Percentiles rank a stretch among this genome's conserved stretches.
Conservation (phyloP, 2,888 invertebrate genomes). For the Amblyteles armatorius region DNA sequence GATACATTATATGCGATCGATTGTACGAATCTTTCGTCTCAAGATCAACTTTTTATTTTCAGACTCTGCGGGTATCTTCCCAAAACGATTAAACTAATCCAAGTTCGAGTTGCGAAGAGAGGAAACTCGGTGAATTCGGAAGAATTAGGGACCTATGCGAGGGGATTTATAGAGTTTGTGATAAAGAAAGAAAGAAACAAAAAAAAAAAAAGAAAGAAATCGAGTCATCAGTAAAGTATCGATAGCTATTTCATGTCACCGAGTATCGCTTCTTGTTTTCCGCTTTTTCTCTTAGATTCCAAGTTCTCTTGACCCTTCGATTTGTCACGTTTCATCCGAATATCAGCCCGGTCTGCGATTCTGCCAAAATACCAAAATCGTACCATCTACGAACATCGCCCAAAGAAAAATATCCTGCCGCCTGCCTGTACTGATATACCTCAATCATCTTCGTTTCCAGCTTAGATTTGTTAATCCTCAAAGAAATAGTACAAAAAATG, state of each 20-base stretch:
- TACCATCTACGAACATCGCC: conserved; percentile 8
- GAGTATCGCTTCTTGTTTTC: conserved; percentile 44
- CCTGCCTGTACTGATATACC: conserved; percentile 22
- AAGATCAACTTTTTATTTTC: conserved; percentile 44
- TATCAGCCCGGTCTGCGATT: conserved; percentile 17
- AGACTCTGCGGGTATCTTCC: conserved; percentile 48
- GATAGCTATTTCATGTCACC: conserved; percentile 31
- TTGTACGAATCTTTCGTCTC: neutral
- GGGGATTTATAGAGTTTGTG: conserved; percentile 14
- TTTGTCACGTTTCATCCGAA: conserved; percentile 46
- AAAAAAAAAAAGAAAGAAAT: conserved; percentile 19
- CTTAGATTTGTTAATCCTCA: conserved; percentile 95
- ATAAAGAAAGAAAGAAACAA: conserved; percentile 34
- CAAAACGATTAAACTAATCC: conserved; percentile 32
- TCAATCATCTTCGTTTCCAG: conserved; percentile 84
- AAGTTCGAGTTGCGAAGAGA: conserved; percentile 45
- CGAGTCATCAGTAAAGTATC: conserved; percentile 44
- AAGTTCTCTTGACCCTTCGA: conserved; percentile 68
- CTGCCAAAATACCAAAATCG: conserved; percentile 11
- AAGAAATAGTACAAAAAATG: conserved; percentile 99
- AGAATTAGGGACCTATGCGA: conserved; percentile 40
- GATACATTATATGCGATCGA: neutral
- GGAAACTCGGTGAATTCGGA: conserved; percentile 59
- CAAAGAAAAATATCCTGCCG: conserved; percentile 8
- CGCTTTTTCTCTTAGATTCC: conserved; percentile 70